These are phyloP conservation scores for Boloria selene DNA, from an alignment of 2,888 invertebrate species.

Conservation along the genomic window DNA sequence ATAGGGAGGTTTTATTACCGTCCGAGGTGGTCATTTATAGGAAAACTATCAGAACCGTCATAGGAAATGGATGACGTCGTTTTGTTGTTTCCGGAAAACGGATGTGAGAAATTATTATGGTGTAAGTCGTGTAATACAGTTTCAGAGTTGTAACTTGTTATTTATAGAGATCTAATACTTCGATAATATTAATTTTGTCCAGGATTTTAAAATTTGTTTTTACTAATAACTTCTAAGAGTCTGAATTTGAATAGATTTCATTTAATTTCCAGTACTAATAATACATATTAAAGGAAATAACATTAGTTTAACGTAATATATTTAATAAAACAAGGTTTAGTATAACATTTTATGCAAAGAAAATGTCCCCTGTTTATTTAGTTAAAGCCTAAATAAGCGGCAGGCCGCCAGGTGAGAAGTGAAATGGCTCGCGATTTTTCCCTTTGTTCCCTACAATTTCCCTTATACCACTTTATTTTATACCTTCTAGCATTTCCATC, in stretches of 20 bases:
- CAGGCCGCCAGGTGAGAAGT: constrained; percentile 67
- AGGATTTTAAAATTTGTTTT: too few relatives aligned
- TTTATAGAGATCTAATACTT: too few relatives aligned
- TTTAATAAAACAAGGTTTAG: not conserved
- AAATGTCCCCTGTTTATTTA: constrained; percentile 25
- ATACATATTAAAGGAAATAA: too few relatives aligned
- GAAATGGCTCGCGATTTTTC: constrained; percentile 71
- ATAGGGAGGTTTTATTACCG: constrained; percentile 70
- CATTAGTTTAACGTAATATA: too few relatives aligned
- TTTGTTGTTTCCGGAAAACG: constrained; percentile 56
- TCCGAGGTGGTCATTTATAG: constrained; percentile 77
- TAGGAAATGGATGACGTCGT: constrained; percentile 67
- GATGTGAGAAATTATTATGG: constrained; percentile 39
- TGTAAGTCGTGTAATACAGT: constrained; percentile 15
- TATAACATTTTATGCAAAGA: not conserved
- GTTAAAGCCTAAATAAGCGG: constrained; percentile 37
- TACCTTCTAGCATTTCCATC: constrained; percentile 19
- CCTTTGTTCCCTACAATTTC: constrained; percentile 56
- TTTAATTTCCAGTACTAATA: too few relatives aligned
- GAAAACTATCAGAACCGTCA: constrained; percentile 73
- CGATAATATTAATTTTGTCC: too few relatives aligned
- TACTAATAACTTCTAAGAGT: too few relatives aligned
- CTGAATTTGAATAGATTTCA: too few relatives aligned
- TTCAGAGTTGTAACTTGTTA: not conserved
- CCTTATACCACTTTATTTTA: constrained; percentile 22